Conservation (phyloP, 2,797 vertebrate genomes). For the Salmo trutta region DNA sequence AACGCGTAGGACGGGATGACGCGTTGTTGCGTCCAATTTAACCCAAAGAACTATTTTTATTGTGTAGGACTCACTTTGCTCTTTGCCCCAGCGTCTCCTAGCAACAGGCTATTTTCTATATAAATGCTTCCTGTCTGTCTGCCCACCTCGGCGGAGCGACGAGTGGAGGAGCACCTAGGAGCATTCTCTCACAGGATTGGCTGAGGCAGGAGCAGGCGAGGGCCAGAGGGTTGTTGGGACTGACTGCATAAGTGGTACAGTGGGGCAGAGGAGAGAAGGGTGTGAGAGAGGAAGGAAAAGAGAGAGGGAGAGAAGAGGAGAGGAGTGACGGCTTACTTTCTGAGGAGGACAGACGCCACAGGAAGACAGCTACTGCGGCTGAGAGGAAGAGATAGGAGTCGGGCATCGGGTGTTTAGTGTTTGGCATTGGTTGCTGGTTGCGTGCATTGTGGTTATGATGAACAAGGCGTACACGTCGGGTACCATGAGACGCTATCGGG, state of each 20-base stretch:
- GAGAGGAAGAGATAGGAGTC: constrained; percentile 1
- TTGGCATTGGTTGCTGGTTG: neutral
- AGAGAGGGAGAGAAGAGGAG: constrained; percentile 31
- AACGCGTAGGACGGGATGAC: constrained; percentile 55
- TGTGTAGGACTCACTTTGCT: constrained; percentile 71
- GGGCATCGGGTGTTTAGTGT: neutral
- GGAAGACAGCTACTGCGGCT: neutral
- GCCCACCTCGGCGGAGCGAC: constrained; percentile 51
- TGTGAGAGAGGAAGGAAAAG: constrained; percentile 4
- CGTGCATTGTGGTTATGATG: constrained; percentile 43
- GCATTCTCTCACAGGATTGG: constrained; percentile 53
- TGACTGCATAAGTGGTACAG: neutral
- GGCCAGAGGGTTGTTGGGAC: constrained; percentile 32
- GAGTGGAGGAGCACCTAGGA: constrained; percentile 23
- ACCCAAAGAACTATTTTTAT: constrained; percentile 71
- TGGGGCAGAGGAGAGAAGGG: constrained; percentile 19
- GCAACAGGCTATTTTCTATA: constrained; percentile 84
- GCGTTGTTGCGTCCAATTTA: constrained; percentile 36
- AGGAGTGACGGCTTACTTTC: constrained; percentile 32
- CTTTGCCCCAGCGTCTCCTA: constrained; percentile 81
- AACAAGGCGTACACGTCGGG: constrained; percentile 65
- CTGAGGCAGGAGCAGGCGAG: constrained; percentile 55
- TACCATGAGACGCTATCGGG: constrained; percentile 60
- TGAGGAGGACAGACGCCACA: constrained; percentile 5
- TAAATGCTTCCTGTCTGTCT: constrained; percentile 62